Evolutionary conservation across 2,888 invertebrate species (phyloP).

Genomic region (Drosophila neonasuta): DNA sequence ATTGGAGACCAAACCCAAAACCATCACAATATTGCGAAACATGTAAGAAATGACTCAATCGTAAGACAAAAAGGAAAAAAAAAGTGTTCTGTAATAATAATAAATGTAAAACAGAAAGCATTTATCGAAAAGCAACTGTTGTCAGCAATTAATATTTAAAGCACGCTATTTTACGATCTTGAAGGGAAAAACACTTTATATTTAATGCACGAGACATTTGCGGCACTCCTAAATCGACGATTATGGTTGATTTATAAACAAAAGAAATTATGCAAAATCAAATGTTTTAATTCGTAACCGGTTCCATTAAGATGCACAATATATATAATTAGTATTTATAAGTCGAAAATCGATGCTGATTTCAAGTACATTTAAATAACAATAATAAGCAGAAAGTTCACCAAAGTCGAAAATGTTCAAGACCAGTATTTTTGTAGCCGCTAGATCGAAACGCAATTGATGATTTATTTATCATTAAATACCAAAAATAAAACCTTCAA

Average conservation of each 20-base stretch:
- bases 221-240: not conserved
- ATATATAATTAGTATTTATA: not conserved
- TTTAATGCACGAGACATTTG: not conserved
- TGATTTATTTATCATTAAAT: not conserved
- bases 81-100: not conserved
- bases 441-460: not conserved
- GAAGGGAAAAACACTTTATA: constrained; percentile 4
- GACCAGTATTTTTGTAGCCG: not conserved
- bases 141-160: constrained; percentile 8
- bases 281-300: not conserved
- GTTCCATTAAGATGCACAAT: not conserved
- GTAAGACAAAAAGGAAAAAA: not conserved
- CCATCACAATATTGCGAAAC: not conserved
- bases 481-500: not conserved
- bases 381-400: not conserved
- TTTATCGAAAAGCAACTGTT: constrained; percentile 12
- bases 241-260: not conserved
- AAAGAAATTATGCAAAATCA: not conserved
- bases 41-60: not conserved
- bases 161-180: not conserved
- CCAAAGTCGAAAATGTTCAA: not conserved
- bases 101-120: constrained; percentile 13
- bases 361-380: not conserved
- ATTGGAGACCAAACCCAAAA: not conserved
- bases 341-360: not conserved